Evolutionary conservation across 37 sponge, comb jelly and placozoan genomes (phyloP), one percentile per base, ranked within the genome.

Genomic region (Chondrilla cf. caribensis): DNA sequence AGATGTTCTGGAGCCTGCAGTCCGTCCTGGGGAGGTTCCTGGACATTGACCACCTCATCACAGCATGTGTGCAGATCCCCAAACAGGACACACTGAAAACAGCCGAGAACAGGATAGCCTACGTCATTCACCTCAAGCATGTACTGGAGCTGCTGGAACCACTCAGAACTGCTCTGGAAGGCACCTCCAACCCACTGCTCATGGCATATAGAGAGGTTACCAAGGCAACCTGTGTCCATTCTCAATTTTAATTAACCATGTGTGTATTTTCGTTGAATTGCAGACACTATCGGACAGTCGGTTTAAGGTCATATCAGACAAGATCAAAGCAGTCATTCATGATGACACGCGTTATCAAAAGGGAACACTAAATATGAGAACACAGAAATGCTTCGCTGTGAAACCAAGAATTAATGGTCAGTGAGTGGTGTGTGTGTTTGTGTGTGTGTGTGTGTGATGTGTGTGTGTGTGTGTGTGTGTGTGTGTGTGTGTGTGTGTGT

Each of bases 321-420:
- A 87, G 36, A 94, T 97, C 43, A 26, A 83, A 15, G 41, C 77
- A 28, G 88, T 96, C 14, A 88, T 99, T 41, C 97, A 99, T 79
- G 97, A 94, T 75, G 95, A 96, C 76, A 94, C 99, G 2, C 89
- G 87, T 35, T 92, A 90, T 80, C 91, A 96, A 70, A 94, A 94
- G 60, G 97, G 99, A 32, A 81, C 99, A 25, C 86, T 99, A 21
- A 92, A 99, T 86, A 94, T 93, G 91, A 65, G 91, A 29, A 93
- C 99, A 79, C 99, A 99, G 84, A 99, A 94, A 47, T 99, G 99
- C 73, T 99, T 99, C 84, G 96, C 97, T 26, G 89, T 99, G 38
- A 31, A 79, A 59, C 80, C 80, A 3, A 60, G 58, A 55, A 79
- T 79, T 3, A 79, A 79, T 55, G 80, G 80, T 79, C 22, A 79